Percentiles rank a stretch among this genome's conserved stretches.
These are phyloP conservation scores for Apodemia hepburni DNA, from an alignment of 2,888 invertebrate species.

Conservation along the genomic window DNA sequence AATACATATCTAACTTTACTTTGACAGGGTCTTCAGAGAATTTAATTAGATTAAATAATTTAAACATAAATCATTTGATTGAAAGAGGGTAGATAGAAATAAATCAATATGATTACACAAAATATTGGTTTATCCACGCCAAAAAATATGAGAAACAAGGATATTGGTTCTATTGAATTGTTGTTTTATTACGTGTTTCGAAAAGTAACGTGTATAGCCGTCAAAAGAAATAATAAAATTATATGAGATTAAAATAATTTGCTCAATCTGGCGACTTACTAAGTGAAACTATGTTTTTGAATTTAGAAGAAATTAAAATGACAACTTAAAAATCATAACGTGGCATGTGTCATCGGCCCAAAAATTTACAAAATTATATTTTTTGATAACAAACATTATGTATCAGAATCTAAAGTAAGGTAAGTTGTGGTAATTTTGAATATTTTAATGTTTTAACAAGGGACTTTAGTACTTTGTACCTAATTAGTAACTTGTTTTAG, in stretches of 20 bases:
- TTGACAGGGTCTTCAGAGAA: not conserved
- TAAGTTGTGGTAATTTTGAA: conserved; percentile 32
- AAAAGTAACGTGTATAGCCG: not conserved
- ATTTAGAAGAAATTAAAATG: conserved; percentile 52
- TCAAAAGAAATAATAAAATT: not conserved
- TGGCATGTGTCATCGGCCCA: conserved; percentile 62
- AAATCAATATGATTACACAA: not conserved
- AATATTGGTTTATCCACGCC: not conserved
- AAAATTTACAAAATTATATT: conserved; percentile 66
- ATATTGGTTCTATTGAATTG: not conserved
- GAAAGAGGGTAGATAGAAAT: not conserved
- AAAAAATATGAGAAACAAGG: not conserved
- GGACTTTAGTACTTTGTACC: not conserved
- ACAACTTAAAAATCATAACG: conserved; percentile 45
- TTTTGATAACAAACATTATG: conserved; percentile 59
- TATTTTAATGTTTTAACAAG: conserved; percentile 14
- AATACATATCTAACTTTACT: not conserved
- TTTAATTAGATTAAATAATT: not conserved
- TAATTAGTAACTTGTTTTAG: conserved; percentile 1
- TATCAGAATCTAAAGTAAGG: conserved; percentile 59
- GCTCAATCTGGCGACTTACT: not conserved
- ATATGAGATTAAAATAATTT: not conserved
- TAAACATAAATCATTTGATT: not conserved
- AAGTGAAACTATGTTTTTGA: conserved; percentile 38
- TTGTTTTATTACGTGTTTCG: not conserved